These are phyloP conservation scores for Griposia aprilina DNA, from an alignment of 2,888 invertebrate genomes.

Conservation along the genomic window DNA sequence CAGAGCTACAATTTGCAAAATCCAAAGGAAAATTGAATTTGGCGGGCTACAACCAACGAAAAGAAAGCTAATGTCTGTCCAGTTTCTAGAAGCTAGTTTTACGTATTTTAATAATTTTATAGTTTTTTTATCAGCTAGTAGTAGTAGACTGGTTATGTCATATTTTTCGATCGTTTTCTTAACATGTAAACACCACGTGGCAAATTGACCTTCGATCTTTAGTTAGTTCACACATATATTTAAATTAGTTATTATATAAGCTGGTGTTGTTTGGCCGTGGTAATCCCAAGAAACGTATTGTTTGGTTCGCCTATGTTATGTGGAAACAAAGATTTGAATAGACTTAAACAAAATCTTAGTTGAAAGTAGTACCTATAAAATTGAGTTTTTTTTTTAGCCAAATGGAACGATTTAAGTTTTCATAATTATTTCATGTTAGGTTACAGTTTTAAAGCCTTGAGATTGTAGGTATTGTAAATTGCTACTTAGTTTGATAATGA, in stretches of 20 bases:
- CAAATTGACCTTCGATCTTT: constrained; percentile 47
- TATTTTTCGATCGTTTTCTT: constrained; percentile 23
- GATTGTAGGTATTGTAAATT: background rate
- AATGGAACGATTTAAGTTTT: background rate
- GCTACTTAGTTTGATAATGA: background rate
- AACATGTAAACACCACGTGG: constrained; percentile 30
- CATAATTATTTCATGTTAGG: background rate
- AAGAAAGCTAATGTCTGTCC: constrained; percentile 1
- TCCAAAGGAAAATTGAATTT: too few relatives aligned
- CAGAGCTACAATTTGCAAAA: too few relatives aligned
- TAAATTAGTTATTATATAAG: constrained; percentile 31
- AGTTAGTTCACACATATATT: constrained; percentile 42
- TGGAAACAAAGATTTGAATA: background rate
- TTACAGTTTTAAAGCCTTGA: background rate
- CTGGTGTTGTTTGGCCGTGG: constrained; percentile 30
- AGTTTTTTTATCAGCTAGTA: background rate
- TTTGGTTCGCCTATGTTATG: constrained; percentile 15
- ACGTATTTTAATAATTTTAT: constrained; percentile 5
- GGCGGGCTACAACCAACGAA: background rate
- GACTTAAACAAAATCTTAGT: background rate
- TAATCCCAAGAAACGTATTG: constrained; percentile 26
- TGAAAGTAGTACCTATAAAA: background rate
- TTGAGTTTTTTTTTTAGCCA: background rate
- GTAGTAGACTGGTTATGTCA: constrained; percentile 7
- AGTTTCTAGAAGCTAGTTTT: background rate